Evolutionary conservation across 2,113 vertebrate species (phyloP), one percentile per base, ranked within the genome.

Genomic region (Atlantisia rogersi): DNA sequence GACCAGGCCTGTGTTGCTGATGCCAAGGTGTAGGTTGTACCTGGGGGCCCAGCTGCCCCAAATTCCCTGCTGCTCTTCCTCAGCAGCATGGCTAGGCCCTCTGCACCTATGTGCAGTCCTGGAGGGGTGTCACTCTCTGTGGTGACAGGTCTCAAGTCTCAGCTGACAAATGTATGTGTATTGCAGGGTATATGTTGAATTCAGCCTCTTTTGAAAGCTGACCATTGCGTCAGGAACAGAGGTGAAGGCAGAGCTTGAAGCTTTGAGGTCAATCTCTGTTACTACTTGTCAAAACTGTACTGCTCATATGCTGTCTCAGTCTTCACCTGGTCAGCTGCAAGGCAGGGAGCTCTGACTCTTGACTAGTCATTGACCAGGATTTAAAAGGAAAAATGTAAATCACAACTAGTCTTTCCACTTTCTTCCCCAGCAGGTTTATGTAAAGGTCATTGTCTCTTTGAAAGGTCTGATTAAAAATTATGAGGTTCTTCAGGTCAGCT

Each of bases 151-250:
- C 65, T 56, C 31, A 1, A 5, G 18, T 15, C 48, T 58, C 29
- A 9, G 32, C 40, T 83, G 81, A 31, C 25, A 35, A 6, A 52
- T 20, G 32, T 21, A 10, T 0, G 0, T 4, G 0, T 19, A 4
- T 42, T 60, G 65, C 70, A 83, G 63, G 44, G 31, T 16, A 8
- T 22, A 3, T n/a, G 46, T 15, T 67, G 48, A 16, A 12, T 6
- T 29, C 18, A 62, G 22, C 15, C 35, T 48, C 79, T 40, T 19
- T 6, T 42, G 24, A 77, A 81, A 88, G 64, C 44, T 65, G 15
- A 48, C 35, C 17, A 5, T 58, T 58, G 21, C 37, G 73, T 73
- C 31, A 48, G 79, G 55, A 86, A 7, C 14, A 26, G 62, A 59
- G 70, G 21, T 40, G 58, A 16, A 39, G 39, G 55, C 59, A 70